Evolutionary conservation across 1,140 invertebrate species (phyloP), one percentile per base, ranked within the genome.

Genomic region (Drosophila pallidifrons): DNA sequence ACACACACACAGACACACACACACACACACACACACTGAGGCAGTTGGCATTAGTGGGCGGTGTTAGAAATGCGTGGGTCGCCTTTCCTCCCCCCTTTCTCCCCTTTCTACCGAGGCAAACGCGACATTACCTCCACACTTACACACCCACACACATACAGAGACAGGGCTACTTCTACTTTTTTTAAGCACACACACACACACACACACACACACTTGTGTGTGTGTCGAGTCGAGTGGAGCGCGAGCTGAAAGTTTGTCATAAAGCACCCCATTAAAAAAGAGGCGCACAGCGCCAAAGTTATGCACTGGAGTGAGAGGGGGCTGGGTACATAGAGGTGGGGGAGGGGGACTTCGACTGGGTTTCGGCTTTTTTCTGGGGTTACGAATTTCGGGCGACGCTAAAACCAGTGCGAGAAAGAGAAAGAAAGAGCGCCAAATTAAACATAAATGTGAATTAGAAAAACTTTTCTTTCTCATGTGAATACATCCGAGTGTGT

Each of bases 211-310:
- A 47, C 15, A 54, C 5, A 28, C 30, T 58, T 25, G 35, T 20
- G 54, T 25, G 83, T 83, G 83, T 75, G 72, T 71, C 74, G 72
- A 77, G 64, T 82, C 73, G 20, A 25, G 20, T 25, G 20, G 20
- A 25, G 80, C 83, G 63, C 81, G 74, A 78, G 83, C 70, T 83
- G 82, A 88, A 88, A 88, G 80, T 91, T 91, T 91, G 87, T 91
- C 87, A 91, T 91, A 91, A 91, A 91, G 87, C 87, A 91, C 87
- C 87, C 87, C 87, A 91, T 91, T 91, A 91, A 91, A 87, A 85
- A 85, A 77, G 57, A 60, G 66, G 68, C 54, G 25, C 65, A 68
- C 46, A 69, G 32, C 57, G 57, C n/a, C 10, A 70, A 58, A 57
- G 66, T 61, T 57, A 43, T 45, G 20, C 4, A 30, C 52, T n/a